phyloP scores from a whole-genome alignment of 2,113 vertebrate species.

The Zosterops hypoxanthus region DNA sequence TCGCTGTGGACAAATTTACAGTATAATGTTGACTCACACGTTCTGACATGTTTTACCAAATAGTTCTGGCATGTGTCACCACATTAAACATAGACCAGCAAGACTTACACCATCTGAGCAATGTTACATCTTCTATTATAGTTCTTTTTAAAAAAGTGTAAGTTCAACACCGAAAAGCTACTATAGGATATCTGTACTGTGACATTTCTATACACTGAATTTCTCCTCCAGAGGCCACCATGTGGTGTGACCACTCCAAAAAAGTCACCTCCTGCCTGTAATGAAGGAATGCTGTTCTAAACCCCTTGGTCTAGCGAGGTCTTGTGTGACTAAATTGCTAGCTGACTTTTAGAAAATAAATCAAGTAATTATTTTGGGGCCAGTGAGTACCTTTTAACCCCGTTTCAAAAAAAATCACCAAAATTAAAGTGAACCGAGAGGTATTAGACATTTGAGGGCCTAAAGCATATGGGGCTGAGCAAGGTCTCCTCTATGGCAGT shows the following conservation, averaged over 20 bases:
- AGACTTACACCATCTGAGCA: constrained; percentile 67
- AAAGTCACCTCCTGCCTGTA: neutral
- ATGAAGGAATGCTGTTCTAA: neutral
- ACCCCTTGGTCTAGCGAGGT: neutral
- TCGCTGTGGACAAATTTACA: constrained; percentile 64
- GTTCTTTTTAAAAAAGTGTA: constrained; percentile 53
- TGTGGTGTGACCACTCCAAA: accelerated
- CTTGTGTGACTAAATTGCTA: neutral
- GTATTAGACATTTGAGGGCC: neutral
- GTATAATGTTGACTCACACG: constrained; percentile 59
- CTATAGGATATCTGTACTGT: constrained; percentile 52
- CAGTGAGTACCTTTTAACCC: neutral
- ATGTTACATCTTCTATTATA: constrained; percentile 63
- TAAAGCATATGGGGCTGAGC: neutral
- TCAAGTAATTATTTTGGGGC: neutral
- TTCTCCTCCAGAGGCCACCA: neutral
- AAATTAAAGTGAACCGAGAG: neutral
- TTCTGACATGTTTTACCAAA: constrained; percentile 74
- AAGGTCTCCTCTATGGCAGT: neutral
- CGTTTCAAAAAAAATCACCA: neutral
- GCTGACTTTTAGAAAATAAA: constrained; percentile 7
- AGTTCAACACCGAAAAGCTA: constrained; percentile 67
- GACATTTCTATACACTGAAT: constrained; percentile 38
- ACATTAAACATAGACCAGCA: constrained; percentile 72
- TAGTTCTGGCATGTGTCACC: constrained; percentile 65